Evolutionary conservation across 2,888 invertebrate species (phyloP).

Genomic region (Eudemis profundana): DNA sequence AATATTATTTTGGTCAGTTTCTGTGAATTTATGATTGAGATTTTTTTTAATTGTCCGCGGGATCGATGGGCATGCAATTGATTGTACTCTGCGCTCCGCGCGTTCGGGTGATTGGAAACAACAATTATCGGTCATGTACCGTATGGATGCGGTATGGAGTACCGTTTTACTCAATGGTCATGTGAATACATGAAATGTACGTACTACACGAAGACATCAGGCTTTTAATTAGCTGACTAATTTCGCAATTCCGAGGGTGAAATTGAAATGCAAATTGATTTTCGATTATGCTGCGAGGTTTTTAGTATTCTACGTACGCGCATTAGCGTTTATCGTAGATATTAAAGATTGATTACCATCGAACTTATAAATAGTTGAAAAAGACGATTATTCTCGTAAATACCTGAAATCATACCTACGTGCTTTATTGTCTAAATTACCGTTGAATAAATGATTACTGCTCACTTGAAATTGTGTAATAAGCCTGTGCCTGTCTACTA

Average conservation of each 20-base stretch:
- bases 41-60: slow-evolving; percentile 67
- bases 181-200: slow-evolving; percentile 39
- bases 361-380: too few relatives aligned
- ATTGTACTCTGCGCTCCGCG: slow-evolving; percentile 62
- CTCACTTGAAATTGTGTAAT: too few relatives aligned
- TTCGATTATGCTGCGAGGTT: neutral
- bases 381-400: too few relatives aligned
- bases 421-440: too few relatives aligned
- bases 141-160: slow-evolving; percentile 36
- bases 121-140: slow-evolving; percentile 57
- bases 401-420: too few relatives aligned
- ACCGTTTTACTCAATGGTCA: slow-evolving; percentile 32
- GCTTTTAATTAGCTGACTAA: slow-evolving; percentile 23
- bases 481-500: too few relatives aligned
- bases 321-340: neutral
- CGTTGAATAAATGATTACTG: too few relatives aligned
- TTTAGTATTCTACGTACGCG: neutral
- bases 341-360: neutral
- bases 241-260: slow-evolving; percentile 14
- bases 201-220: slow-evolving; percentile 26
- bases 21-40: slow-evolving; percentile 56
- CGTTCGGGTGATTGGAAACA: slow-evolving; percentile 59
- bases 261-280: slow-evolving; percentile 27
- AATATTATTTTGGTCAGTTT: slow-evolving; percentile 63
- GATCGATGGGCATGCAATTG: slow-evolving; percentile 60